A percentile compares a stretch with the other conserved stretches of the same genome.
These are phyloP conservation scores for Ladona fulva DNA, from an alignment of 1,140 invertebrate genomes.

Conservation along the genomic window DNA sequence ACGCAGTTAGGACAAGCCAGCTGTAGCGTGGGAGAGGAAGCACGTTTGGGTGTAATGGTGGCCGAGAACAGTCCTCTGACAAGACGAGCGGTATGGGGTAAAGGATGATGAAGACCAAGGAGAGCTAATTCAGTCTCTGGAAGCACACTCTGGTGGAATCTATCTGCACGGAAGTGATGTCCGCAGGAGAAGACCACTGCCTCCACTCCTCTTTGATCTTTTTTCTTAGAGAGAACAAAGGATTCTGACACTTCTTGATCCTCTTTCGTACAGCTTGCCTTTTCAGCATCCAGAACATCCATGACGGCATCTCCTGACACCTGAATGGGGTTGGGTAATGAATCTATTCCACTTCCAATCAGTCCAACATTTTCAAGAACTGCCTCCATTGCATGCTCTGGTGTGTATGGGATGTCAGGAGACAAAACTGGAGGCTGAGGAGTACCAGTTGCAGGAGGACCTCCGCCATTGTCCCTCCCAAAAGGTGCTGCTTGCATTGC, in stretches of 20 bases:
- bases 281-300: background rate
- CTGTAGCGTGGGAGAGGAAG: background rate
- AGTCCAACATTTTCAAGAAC: constrained; percentile 28
- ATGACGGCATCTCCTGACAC: background rate
- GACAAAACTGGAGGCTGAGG: constrained; percentile 25
- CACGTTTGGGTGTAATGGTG: background rate
- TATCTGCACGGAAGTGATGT: constrained; percentile 30
- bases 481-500: constrained; percentile 34
- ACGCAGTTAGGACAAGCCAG: constrained; percentile 22
- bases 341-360: background rate
- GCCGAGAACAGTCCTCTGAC: constrained; percentile 16
- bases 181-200: constrained; percentile 36
- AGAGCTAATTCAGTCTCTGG: constrained; percentile 20
- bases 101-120: constrained; percentile 11
- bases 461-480: constrained; percentile 27
- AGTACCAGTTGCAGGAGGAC: constrained; percentile 29
- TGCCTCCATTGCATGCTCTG: constrained; percentile 38
- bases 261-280: background rate
- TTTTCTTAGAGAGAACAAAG: too few relatives aligned
- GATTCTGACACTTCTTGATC: background rate
- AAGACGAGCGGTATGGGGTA: constrained; percentile 20
- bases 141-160: constrained; percentile 17
- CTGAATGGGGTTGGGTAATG: background rate
- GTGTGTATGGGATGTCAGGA: constrained; percentile 21
- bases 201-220: background rate